A percentile compares a stretch with the other conserved stretches of the same genome.
Conservation (phyloP, 2,797 vertebrate genomes). For the Psittacula echo region DNA sequence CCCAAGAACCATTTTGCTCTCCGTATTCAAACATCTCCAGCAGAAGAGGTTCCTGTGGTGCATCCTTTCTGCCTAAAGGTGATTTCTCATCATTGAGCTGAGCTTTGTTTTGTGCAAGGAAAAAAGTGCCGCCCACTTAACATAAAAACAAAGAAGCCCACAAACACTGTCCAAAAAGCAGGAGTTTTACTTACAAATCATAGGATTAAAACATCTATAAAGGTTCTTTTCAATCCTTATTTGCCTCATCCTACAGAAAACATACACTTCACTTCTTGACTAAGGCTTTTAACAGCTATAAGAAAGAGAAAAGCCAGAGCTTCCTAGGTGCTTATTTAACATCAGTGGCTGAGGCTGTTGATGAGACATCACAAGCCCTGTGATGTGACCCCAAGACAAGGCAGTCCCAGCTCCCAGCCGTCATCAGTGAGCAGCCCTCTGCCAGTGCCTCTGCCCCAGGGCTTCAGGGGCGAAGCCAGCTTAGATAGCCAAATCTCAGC, state of each 20-base stretch:
- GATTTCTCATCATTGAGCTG: not conserved
- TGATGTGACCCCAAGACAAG: not conserved
- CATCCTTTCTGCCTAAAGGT: not conserved
- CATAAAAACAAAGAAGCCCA: not conserved
- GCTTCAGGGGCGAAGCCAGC: not conserved
- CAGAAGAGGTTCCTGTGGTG: not conserved
- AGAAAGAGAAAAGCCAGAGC: not conserved
- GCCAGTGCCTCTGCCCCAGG: not conserved
- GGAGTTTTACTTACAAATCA: not conserved
- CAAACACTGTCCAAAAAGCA: not conserved
- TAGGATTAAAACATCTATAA: not conserved
- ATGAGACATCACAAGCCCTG: not conserved
- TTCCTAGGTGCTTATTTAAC: not conserved
- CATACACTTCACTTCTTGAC: not conserved
- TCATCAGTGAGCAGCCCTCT: rapidly evolving
- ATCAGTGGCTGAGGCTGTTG: not conserved
- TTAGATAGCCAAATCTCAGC: not conserved
- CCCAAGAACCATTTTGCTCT: not conserved
- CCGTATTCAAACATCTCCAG: not conserved
- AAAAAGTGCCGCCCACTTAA: not conserved
- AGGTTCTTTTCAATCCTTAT: not conserved
- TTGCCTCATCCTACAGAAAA: not conserved
- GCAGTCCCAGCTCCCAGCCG: not conserved
- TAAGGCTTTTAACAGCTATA: not conserved
- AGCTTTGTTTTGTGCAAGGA: not conserved